Percentiles rank a stretch among this genome's conserved stretches.
Evolutionary conservation across 2,888 invertebrate genomes (phyloP).

Genomic region (Tenthredo distinguenda): DNA sequence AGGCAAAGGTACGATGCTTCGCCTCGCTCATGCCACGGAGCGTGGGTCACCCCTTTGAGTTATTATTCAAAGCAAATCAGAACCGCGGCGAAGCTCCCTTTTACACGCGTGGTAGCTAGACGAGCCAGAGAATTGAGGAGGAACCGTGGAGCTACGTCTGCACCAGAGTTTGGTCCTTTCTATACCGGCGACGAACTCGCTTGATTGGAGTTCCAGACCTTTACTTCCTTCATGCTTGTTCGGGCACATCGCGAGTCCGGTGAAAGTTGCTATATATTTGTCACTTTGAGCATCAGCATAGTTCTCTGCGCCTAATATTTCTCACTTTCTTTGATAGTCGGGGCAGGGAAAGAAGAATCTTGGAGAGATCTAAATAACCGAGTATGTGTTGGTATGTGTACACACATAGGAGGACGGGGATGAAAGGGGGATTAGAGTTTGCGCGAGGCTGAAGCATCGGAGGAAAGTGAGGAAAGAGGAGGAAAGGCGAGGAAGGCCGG

Average conservation of each 20-base stretch:
- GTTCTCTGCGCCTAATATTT: background rate
- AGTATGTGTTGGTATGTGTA: background rate
- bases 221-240: slow-evolving; percentile 13
- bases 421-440: slow-evolving; percentile 43
- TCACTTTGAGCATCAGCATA: slow-evolving; percentile 6
- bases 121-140: slow-evolving; percentile 10
- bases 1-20: slow-evolving; percentile 23
- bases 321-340: background rate
- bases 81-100: slow-evolving; percentile 64
- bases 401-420: background rate
- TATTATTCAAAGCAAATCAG: slow-evolving; percentile 76
- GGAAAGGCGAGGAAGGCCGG: slow-evolving; percentile 49
- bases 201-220: slow-evolving; percentile 26
- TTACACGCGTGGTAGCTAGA: slow-evolving; percentile 63
- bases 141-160: background rate
- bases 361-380: slow-evolving; percentile 26
- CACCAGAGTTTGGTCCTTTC: slow-evolving; percentile 26
- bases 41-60: slow-evolving; percentile 69
- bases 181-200: slow-evolving; percentile 14
- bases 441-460: slow-evolving; percentile 31
- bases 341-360: background rate
- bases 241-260: background rate
- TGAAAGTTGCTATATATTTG: background rate
- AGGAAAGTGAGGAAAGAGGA: slow-evolving; percentile 9
- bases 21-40: slow-evolving; percentile 8